Conservation (phyloP, 2,113 vertebrate species). For the Ailuropoda melanoleuca region DNA sequence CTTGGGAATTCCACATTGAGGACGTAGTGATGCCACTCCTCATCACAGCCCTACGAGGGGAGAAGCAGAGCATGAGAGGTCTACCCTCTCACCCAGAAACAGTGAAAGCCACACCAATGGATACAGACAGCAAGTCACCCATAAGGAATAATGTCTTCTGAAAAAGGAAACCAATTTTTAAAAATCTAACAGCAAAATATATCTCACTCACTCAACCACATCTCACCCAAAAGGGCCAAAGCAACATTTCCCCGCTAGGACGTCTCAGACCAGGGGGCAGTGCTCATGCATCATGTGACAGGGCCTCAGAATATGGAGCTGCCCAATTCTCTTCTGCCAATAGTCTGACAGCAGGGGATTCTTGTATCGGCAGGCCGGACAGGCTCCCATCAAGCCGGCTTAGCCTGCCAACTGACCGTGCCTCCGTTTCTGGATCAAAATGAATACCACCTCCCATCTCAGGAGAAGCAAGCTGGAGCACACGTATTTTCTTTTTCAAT, state of each 20-base stretch:
- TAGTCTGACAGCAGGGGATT: not conserved
- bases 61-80: not conserved
- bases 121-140: rapidly evolving
- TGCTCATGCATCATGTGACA: rapidly evolving
- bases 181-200: not conserved
- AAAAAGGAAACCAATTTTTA: not conserved
- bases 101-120: rapidly evolving
- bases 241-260: not conserved
- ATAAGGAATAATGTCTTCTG: not conserved
- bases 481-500: not conserved
- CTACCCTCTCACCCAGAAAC: not conserved
- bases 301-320: not conserved
- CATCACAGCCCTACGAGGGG: conserved; percentile 92
- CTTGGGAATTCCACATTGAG: conserved; percentile 93
- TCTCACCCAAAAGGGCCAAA: not conserved
- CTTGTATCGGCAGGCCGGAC: rapidly evolving
- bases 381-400: too few relatives aligned
- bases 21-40: conserved; percentile 98
- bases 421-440: not conserved
- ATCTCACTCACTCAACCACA: not conserved
- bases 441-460: not conserved
- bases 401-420: too few relatives aligned
- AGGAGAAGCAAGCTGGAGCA: rapidly evolving
- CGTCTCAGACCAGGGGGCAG: not conserved
- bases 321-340: not conserved